Evolutionary conservation across 2,113 vertebrate genomes (phyloP), one percentile per base, ranked within the genome.

Genomic region (Chlamydotis undulata): DNA sequence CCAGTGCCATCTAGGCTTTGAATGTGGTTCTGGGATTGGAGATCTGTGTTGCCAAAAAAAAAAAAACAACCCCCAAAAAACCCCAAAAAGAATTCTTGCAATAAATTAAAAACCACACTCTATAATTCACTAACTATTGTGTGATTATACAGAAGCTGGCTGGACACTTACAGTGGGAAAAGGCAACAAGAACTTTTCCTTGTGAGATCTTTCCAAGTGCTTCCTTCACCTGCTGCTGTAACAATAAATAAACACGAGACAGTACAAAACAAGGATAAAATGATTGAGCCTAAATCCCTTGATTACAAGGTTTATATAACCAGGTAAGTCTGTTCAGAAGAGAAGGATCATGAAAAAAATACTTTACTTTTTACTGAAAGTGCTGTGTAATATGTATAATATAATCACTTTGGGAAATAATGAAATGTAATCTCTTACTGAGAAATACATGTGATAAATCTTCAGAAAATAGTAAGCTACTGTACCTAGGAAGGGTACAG

Each of bases 391-490:
- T 39, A 9, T 4, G 5, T 63, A 7, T 17, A 56, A 43, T 57
- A 31, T 37, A 57, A 65, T 41, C 71, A 61, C 45, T 68, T 93
- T 92, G 28, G 53, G 52, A 89, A 95, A 64, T 83, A 89, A 83
- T 35, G 19, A 79, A 61, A 87, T 31, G 60, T 80, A 81, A 91
- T 87, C 68, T 85, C 21, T 78, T 39, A 71, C 55, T 74, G 65
- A 93, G 87, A 83, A 85, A 93, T 79, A 52, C 87, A 77, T 95
- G 93, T 93, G 95, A 94, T 97, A 97, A 97, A 96, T 97, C 93
- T 96, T 93, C 63, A 89, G 87, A 71, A 96, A 93, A 94, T 94
- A 91, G 77, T 70, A 41, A 92, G 61, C 67, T 94, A 56, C 81
- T 94, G 92, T 93, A 90, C 83, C 28, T 91, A 95, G 81, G 68